phyloP scores from a whole-genome alignment of 2,797 vertebrate genomes.

The Aphelocoma californica region DNA sequence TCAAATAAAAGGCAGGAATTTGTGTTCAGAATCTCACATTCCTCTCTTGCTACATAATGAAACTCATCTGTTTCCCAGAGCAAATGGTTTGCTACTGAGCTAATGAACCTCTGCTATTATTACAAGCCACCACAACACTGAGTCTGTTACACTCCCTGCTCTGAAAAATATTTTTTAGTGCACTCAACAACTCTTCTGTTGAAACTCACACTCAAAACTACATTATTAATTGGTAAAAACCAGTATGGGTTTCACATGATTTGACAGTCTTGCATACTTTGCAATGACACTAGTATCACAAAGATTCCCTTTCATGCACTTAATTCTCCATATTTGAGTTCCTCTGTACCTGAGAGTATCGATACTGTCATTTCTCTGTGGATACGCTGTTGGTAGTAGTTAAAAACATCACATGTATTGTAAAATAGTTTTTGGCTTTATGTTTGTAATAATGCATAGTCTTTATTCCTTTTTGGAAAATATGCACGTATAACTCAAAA shows the following conservation, averaged over 20 bases:
- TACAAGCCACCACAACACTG: background rate
- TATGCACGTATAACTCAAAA: background rate
- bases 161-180: background rate
- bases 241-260: background rate
- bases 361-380: background rate
- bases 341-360: background rate
- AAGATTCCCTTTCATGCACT: background rate
- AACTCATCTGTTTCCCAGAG: slow-evolving; percentile 23
- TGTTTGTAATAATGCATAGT: background rate
- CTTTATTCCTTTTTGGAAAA: background rate
- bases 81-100: slow-evolving; percentile 31
- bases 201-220: background rate
- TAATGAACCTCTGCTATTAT: slow-evolving; percentile 11
- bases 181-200: background rate
- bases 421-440: background rate
- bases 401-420: background rate
- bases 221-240: background rate
- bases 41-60: slow-evolving; percentile 25
- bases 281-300: background rate
- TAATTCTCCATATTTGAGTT: background rate
- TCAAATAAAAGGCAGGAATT: slow-evolving; percentile 54
- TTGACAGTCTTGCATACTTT: background rate
- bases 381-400: background rate
- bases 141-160: background rate
- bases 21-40: slow-evolving; percentile 22